Evolutionary conservation across 2,888 invertebrate genomes (phyloP), one percentile per base, ranked within the genome.

Genomic region (Cynaeus angustus): DNA sequence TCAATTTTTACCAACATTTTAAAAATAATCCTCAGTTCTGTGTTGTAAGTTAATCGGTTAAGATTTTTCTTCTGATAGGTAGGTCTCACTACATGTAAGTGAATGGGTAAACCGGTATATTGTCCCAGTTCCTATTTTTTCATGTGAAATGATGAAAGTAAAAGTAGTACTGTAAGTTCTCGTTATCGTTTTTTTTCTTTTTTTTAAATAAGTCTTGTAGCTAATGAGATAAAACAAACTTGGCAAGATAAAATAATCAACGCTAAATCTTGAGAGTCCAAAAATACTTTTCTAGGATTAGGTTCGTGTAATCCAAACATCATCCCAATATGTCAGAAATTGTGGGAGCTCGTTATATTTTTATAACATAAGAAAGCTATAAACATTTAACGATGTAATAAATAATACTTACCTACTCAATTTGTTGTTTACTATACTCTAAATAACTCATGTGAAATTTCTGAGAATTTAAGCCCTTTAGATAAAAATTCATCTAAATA

Each of bases 71-170:
- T 21, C 21, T 21, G 21, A 21, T 21, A 21, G 21, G 21, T 21
- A 21, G 21, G 21, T 1, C 21, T 21, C 21, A 21, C 5, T 37
- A n/a, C 10, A 37, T n/a, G 38, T 37, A 10, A 37, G 38, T 45
- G 45, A 45, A 45, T 9, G 45, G 1, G 38, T 37, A 45, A 45
- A 21, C 21, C 21, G 21, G 21, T 21, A 21, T 21, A 28, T 26
- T 48, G 48, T 48, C n/a, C 48, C 48, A 48, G 48, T 21, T 48
- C 26, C 12, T n/a, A 52, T 52, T 52, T 52, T 30, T 52, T 30
- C 6, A 30, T 12, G 9, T 9, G 3, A 33, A 12, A 12, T 13
- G 13, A 33, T 12, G 52, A 52, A 52, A 52, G 52, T 28, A 52
- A 52, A 52, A 52, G 52, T 30, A 14, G 30, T 30, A 52, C 13